Conservation (phyloP, 1,140 invertebrate species). For the Dufourea novaeangliae region DNA sequence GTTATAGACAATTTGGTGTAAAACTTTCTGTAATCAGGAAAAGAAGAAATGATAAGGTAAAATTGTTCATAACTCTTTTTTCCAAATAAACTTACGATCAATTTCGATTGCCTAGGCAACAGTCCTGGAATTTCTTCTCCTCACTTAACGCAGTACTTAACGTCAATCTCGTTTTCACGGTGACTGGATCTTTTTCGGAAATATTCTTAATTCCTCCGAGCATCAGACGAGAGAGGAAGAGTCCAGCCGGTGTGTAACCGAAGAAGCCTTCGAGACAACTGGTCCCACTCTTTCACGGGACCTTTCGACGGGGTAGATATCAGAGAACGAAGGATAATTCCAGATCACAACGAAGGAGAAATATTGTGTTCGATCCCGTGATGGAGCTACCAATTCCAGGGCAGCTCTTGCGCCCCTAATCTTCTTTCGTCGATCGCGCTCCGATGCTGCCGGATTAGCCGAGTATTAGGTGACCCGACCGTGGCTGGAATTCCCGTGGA, state of each 20-base stretch:
- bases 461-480: constrained; percentile 58
- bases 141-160: constrained; percentile 8
- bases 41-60: too few species aligned
- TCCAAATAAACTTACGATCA: neutral
- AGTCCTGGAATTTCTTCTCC: neutral
- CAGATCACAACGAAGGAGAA: neutral
- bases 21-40: too few species aligned
- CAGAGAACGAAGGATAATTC: neutral
- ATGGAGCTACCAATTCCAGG: constrained; percentile 8
- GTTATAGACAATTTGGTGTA: too few species aligned
- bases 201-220: neutral
- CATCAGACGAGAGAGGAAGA: neutral
- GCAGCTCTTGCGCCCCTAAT: constrained; percentile 48
- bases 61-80: too few species aligned
- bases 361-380: constrained; percentile 9
- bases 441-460: constrained; percentile 58
- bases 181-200: neutral
- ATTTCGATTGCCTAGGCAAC: neutral
- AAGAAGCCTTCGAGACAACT: constrained; percentile 8
- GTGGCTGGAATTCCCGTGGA: constrained; percentile 61
- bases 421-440: constrained; percentile 68
- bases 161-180: neutral
- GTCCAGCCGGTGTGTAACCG: neutral
- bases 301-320: neutral
- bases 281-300: constrained; percentile 4